phyloP scores from a whole-genome alignment of 1,140 invertebrate species.

The Dufourea novaeangliae region DNA sequence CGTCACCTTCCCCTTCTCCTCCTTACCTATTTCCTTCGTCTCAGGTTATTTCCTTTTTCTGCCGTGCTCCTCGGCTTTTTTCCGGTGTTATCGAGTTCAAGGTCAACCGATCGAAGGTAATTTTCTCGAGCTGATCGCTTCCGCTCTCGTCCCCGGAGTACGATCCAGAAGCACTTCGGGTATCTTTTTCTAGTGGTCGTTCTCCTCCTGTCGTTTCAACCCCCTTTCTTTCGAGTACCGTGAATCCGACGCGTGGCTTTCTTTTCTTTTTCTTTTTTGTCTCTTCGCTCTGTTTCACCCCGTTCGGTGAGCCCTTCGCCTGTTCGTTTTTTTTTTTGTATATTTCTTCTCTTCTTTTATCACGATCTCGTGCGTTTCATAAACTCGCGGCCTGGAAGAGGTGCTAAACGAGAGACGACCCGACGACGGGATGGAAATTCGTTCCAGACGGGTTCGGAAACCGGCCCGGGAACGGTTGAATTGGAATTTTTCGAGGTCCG shows the following conservation, averaged over 20 bases:
- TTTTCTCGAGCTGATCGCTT: constrained; percentile 62
- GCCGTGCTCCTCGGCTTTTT: background rate
- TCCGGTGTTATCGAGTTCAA: constrained; percentile 55
- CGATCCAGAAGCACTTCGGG: constrained; percentile 28
- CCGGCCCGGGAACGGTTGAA: constrained; percentile 35
- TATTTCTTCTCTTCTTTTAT: background rate
- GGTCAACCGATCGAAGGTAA: constrained; percentile 65
- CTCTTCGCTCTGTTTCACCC: background rate
- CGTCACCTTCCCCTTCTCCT: constrained; percentile 5
- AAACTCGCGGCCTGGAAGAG: constrained; percentile 38
- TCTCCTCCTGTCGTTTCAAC: background rate
- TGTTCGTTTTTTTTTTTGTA: background rate
- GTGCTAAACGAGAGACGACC: background rate
- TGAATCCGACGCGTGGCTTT: background rate
- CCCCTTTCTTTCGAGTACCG: background rate
- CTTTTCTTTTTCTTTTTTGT: background rate
- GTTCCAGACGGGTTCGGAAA: constrained; percentile 35
- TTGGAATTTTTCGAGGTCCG: constrained; percentile 51
- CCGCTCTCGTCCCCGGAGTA: constrained; percentile 44
- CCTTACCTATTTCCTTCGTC: background rate
- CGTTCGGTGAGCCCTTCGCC: background rate
- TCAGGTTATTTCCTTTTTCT: background rate
- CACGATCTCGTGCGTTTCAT: background rate
- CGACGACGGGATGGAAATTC: constrained; percentile 48
- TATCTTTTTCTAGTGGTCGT: constrained; percentile 14